Percentiles rank a stretch among this genome's conserved stretches.
phyloP scores from a whole-genome alignment of 2,888 invertebrate species.

The Epinotia brunnichana region DNA sequence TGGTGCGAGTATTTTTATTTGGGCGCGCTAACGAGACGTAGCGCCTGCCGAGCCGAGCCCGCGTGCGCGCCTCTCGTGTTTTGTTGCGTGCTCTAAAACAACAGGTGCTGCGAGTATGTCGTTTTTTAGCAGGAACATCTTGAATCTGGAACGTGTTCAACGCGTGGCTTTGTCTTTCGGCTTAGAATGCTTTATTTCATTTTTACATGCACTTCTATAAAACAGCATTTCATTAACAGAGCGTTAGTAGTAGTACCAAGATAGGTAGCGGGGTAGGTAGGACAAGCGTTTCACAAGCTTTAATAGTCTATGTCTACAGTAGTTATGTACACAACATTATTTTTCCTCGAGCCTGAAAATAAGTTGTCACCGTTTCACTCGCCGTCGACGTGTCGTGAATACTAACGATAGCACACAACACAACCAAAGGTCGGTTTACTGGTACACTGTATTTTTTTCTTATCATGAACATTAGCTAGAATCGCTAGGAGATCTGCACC shows the following conservation, averaged over 20 bases:
- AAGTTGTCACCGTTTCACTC: constrained; percentile 37
- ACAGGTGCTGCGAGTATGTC: constrained; percentile 34
- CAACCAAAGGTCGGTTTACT: constrained; percentile 6
- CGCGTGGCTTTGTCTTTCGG: neutral
- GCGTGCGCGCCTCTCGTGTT: constrained; percentile 30
- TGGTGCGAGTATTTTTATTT: constrained; percentile 23
- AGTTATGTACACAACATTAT: constrained; percentile 7
- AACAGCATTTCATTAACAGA: no score
- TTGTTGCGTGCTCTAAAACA: constrained; percentile 40
- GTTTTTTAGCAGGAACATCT: constrained; percentile 33
- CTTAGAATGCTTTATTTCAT: neutral
- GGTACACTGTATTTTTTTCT: constrained; percentile 24
- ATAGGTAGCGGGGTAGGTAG: neutral
- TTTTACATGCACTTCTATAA: neutral
- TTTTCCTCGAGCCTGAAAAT: constrained; percentile 21
- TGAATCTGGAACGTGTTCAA: constrained; percentile 14
- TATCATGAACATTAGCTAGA: constrained; percentile 6
- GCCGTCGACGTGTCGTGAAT: constrained; percentile 26
- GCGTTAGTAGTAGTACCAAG: no score
- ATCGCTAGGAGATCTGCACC: constrained; percentile 11
- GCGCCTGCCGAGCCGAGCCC: constrained; percentile 32
- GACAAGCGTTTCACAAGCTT: no score
- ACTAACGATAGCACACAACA: constrained; percentile 17
- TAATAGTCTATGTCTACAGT: no score
- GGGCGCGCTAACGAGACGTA: constrained; percentile 28